Conservation (phyloP, 1,140 invertebrate species). For the Hylaeus anthracinus region DNA sequence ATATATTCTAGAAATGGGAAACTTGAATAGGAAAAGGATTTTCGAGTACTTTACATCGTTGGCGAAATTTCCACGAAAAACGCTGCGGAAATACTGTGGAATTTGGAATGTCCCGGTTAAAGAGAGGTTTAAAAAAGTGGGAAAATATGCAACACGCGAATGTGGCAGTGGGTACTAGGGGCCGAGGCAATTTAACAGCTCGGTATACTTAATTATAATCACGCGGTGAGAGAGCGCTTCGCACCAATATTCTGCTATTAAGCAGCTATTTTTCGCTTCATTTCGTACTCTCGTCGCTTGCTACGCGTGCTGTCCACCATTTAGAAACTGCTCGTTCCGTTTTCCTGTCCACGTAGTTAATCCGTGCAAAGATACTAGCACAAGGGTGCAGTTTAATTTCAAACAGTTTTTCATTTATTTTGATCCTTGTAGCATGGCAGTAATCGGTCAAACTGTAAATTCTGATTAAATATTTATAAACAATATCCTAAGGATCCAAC, state of each 20-base stretch:
- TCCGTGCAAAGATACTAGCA: not conserved
- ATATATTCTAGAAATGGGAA: too few relatives aligned
- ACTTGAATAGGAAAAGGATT: not conserved
- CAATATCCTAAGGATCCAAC: too few relatives aligned
- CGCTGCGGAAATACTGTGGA: not conserved
- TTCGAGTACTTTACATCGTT: not conserved
- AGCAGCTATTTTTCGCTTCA: conserved; percentile 67
- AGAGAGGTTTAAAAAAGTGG: not conserved
- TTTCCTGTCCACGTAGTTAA: conserved; percentile 27
- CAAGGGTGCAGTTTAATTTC: too few relatives aligned
- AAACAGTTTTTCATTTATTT: too few relatives aligned
- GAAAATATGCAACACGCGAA: conserved; percentile 19
- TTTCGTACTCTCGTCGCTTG: conserved; percentile 48
- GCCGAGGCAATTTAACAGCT: conserved; percentile 59
- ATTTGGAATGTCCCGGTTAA: not conserved
- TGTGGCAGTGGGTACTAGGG: not conserved
- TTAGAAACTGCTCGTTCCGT: conserved; percentile 16
- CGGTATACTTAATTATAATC: conserved; percentile 68
- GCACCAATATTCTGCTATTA: conserved; percentile 66
- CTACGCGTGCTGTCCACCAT: conserved; percentile 17
- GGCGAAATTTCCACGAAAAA: not conserved
- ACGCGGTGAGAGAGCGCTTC: conserved; percentile 60
- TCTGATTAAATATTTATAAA: too few relatives aligned
- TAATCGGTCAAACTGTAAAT: too few relatives aligned
- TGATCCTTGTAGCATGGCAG: too few relatives aligned